These are phyloP conservation scores for Frankliniella intonsa DNA, from an alignment of 2,888 invertebrate genomes.

Conservation along the genomic window DNA sequence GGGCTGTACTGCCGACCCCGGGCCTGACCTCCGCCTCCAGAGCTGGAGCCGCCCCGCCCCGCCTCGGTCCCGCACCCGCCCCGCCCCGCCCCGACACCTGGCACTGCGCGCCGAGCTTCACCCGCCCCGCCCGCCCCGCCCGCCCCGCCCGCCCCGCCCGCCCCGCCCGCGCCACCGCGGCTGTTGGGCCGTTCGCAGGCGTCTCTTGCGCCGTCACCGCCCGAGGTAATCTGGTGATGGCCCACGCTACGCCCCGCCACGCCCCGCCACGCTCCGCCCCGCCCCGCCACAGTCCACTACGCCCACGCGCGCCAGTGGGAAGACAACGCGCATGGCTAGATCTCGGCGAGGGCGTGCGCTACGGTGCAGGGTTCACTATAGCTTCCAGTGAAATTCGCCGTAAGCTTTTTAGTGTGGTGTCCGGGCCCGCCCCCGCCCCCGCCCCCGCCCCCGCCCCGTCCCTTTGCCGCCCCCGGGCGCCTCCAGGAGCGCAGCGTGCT, in stretches of 20 bases:
- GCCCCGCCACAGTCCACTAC: too few species aligned
- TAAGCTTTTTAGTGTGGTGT: too few species aligned
- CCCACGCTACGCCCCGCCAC: background rate
- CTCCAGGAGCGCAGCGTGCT: too few species aligned
- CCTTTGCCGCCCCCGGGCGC: too few species aligned
- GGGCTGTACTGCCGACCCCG: background rate
- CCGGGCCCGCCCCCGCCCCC: too few species aligned
- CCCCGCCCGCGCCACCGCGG: background rate
- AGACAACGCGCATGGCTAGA: too few species aligned
- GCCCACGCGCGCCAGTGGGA: too few species aligned
- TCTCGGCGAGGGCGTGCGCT: too few species aligned
- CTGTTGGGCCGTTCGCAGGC: too few species aligned
- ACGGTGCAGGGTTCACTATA: too few species aligned
- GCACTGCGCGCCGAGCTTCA: background rate
- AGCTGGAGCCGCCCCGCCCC: background rate
- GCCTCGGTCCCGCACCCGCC: background rate
- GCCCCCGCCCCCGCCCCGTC: too few species aligned
- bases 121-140: background rate
- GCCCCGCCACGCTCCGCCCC: background rate
- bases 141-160: background rate
- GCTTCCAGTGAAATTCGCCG: too few species aligned
- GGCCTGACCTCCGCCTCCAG: background rate
- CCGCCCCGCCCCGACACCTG: background rate
- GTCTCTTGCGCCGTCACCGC: background rate
- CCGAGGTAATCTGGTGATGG: conserved; percentile 5